phyloP scores from a whole-genome alignment of 2,888 invertebrate genomes.

The Athripsodes cinereus region DNA sequence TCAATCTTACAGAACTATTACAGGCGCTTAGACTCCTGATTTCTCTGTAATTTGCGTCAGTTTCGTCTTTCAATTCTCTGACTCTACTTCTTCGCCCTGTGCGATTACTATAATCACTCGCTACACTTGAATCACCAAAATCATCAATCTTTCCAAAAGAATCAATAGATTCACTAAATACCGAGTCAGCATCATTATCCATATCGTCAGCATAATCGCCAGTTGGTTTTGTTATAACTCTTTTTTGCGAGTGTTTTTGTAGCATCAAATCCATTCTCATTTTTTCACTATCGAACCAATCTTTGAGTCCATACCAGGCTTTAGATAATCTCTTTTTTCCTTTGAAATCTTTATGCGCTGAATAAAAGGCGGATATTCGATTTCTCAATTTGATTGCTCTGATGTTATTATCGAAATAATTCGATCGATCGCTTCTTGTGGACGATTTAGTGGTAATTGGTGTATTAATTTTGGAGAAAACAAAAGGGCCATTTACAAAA shows the following conservation, averaged over 20 bases:
- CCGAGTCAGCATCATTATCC: no score
- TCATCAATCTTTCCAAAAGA: conserved; percentile 23
- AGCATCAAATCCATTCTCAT: conserved; percentile 23
- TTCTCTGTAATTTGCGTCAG: conserved; percentile 10
- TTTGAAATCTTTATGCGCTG: conserved; percentile 23
- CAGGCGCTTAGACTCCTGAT: conserved; percentile 22
- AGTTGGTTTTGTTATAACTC: conserved; percentile 4
- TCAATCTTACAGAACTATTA: conserved; percentile 22
- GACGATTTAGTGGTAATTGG: conserved; percentile 12
- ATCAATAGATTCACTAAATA: conserved; percentile 24
- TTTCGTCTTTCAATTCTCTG: conserved; percentile 7
- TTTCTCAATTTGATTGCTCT: conserved; percentile 21
- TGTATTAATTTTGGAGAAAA: conserved; percentile 15
- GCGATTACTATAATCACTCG: conserved; percentile 17
- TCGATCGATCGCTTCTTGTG: conserved; percentile 16
- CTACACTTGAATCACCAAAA: conserved; percentile 11
- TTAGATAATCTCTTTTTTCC: conserved; percentile 25
- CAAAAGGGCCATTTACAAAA: conserved; percentile 11
- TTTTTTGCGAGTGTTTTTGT: conserved; percentile 10
- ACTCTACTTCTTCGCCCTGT: background rate
- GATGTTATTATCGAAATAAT: conserved; percentile 23
- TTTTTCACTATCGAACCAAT: conserved; percentile 26
- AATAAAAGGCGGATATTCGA: conserved; percentile 24
- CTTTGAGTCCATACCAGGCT: conserved; percentile 26
- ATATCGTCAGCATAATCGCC: conserved; percentile 25